Percentiles rank a stretch among this genome's conserved stretches.
Evolutionary conservation across 2,888 invertebrate genomes (phyloP).

Genomic region (Tipula lateralis): DNA sequence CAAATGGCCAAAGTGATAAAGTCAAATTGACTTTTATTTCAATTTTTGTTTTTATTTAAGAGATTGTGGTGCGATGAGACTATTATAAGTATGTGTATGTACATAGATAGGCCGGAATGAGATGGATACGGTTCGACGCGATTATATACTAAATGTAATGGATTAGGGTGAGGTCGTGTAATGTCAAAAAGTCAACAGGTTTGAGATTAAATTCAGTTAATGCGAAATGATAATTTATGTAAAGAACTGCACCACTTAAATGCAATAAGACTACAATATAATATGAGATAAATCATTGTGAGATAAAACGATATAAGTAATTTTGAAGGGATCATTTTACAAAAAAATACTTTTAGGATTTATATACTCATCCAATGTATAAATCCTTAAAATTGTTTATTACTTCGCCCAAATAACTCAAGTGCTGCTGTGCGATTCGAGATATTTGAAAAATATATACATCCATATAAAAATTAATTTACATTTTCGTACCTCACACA

Average conservation of each 20-base stretch:
- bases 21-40: background rate
- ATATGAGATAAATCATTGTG: background rate
- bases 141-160: background rate
- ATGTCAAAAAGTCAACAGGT: background rate
- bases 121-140: too few relatives aligned
- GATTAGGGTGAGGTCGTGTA: background rate
- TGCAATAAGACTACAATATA: too few relatives aligned
- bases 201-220: background rate
- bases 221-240: background rate
- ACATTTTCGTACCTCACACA: background rate
- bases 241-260: background rate
- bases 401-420: background rate
- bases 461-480: background rate
- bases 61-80: background rate
- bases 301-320: background rate
- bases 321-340: background rate
- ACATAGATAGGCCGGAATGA: too few relatives aligned
- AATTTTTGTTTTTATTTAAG: background rate
- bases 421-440: background rate
- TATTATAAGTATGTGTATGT: too few relatives aligned
- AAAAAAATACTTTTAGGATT: background rate
- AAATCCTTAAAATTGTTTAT: background rate
- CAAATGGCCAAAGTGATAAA: slow-evolving; percentile 19
- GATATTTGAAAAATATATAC: background rate
- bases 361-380: background rate